phyloP scores from a whole-genome alignment of 1,140 invertebrate genomes.

The Eueides isabella region DNA sequence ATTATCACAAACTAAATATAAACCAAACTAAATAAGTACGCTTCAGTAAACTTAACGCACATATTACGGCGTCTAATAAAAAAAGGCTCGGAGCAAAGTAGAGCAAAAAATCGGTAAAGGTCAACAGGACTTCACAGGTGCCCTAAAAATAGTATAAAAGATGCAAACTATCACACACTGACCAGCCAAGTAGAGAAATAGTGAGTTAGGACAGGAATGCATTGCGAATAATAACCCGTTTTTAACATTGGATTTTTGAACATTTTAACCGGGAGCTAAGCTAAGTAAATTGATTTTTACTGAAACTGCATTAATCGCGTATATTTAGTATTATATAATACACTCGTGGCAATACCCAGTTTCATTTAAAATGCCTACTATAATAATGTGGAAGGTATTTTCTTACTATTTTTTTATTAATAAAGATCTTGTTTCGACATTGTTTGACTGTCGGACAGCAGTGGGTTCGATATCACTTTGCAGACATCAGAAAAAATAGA shows the following conservation, averaged over 20 bases:
- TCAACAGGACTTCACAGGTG: conserved; percentile 53
- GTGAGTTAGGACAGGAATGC: conserved; percentile 36
- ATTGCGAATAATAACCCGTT: not conserved
- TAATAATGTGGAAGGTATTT: too few relatives aligned
- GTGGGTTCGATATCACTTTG: too few relatives aligned
- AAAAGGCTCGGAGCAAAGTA: conserved; percentile 46
- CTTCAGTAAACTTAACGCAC: conserved; percentile 28
- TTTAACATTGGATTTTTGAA: not conserved
- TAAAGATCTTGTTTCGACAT: too few relatives aligned
- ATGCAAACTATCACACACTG: conserved; percentile 52
- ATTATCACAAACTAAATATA: not conserved
- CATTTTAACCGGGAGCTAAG: not conserved
- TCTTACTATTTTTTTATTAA: too few relatives aligned
- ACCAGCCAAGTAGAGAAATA: conserved; percentile 34
- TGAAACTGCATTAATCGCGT: too few relatives aligned
- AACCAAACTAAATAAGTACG: conserved; percentile 6
- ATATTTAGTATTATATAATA: too few relatives aligned
- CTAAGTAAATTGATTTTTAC: too few relatives aligned
- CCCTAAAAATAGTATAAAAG: conserved; percentile 66
- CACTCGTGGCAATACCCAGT: too few relatives aligned
- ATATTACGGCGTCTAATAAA: conserved; percentile 49
- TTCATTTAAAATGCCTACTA: too few relatives aligned
- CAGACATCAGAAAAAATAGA: too few relatives aligned
- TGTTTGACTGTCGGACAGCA: too few relatives aligned
- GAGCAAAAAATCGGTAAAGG: conserved; percentile 60